Percentiles rank a stretch among this genome's conserved stretches.
Evolutionary conservation across 2,113 vertebrate genomes (phyloP).

Genomic region (Pipa parva): DNA sequence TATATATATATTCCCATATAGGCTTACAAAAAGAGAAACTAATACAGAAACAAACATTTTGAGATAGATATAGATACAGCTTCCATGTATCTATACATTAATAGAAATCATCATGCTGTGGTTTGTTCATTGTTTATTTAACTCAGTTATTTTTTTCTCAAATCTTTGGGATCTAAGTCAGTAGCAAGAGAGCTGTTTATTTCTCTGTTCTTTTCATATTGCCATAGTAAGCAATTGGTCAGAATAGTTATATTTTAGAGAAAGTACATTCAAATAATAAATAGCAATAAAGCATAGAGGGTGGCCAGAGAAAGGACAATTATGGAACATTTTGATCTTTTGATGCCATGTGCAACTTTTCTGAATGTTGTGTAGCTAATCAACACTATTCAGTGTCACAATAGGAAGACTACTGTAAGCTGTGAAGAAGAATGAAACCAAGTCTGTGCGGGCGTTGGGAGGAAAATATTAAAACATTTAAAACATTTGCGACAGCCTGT

Average conservation of each 20-base stretch:
- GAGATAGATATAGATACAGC: no score
- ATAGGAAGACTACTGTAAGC: constrained; percentile 37
- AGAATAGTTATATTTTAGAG: constrained; percentile 20
- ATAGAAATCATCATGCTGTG: no score
- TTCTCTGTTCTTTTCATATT: background rate
- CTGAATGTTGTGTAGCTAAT: constrained; percentile 33
- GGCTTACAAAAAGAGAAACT: no score
- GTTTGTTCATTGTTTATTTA: no score
- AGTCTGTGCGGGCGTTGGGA: constrained; percentile 39
- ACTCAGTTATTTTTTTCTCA: no score
- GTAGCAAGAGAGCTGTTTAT: background rate
- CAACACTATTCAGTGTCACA: constrained; percentile 40
- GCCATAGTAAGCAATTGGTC: background rate
- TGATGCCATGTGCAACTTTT: constrained; percentile 21
- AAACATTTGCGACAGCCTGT: constrained; percentile 40
- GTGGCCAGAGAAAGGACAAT: background rate
- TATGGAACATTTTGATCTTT: constrained; percentile 38
- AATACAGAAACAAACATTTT: no score
- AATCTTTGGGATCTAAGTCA: background rate
- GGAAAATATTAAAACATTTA: constrained; percentile 43
- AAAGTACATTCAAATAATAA: constrained; percentile 27
- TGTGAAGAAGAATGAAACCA: constrained; percentile 25
- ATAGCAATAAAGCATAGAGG: constrained; percentile 24
- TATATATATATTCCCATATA: no score
- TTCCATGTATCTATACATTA: no score